Base-by-base conservation (phyloP, 2,888 invertebrate genomes). In the Bugulina stolonifera region DNA sequence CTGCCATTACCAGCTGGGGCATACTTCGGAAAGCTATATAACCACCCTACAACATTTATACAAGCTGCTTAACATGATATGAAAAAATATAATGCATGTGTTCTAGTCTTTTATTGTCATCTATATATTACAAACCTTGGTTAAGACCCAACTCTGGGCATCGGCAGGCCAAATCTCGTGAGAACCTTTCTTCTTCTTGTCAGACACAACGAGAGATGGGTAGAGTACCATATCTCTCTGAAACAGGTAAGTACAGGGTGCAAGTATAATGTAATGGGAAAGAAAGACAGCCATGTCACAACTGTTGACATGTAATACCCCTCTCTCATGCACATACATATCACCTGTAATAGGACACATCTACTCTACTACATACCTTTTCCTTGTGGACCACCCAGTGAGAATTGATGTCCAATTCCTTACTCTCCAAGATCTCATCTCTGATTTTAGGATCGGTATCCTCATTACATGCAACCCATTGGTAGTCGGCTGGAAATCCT, bases 1-100 rank as follows among this genome's bases (percentile, higher is more conserved):
- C 81, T 22, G 77, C 78, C 70, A 83, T 77, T 69, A 81, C 82
- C 69, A 83, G 75, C 73, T 79, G 78, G 23, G 82, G 81, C 75
- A 81, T 77, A n/a, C 78, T 77, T 75, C 82, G 81, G 71, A 76
- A 77, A 77, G 78, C 78, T 69, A 83, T 81, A 74, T 78, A 77
- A 2, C 83, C 83, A 73, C 75, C 75, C 82, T 83, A 77, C 43
- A 43, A 43, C 18, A 18, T 43, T 43, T n/a, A n/a, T n/a, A n/a
- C n/a, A n/a, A n/a, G n/a, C n/a, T n/a, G n/a, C n/a, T n/a, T n/a
- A n/a, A n/a, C n/a, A n/a, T n/a, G n/a, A n/a, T n/a, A n/a, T n/a
- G n/a, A n/a, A n/a, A n/a, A n/a, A n/a, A n/a, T n/a, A n/a, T n/a
- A n/a, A n/a, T n/a, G n/a, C n/a, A n/a, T n/a, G n/a, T n/a, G n/a